Percentiles rank a stretch among this genome's conserved stretches.
These are phyloP conservation scores for Trichomycterus rosablanca DNA, from an alignment of 2,113 vertebrate species.

Conservation along the genomic window DNA sequence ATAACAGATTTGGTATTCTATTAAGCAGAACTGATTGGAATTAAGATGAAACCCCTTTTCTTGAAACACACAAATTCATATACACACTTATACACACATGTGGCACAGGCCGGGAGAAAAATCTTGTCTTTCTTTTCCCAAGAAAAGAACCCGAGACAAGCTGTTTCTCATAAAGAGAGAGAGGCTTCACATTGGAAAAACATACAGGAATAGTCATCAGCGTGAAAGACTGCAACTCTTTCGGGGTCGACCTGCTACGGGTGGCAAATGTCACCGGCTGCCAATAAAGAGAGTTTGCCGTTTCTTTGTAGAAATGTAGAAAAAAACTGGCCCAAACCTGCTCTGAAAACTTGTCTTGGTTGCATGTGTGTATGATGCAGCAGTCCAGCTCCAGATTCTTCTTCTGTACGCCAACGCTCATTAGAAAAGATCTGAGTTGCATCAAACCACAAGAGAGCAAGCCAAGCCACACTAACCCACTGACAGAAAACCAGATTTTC, in stretches of 20 bases:
- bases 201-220: slow-evolving; percentile 48
- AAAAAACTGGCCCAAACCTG: background rate
- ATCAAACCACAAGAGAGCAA: background rate
- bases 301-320: background rate
- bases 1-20: slow-evolving; percentile 40
- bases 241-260: slow-evolving; percentile 25
- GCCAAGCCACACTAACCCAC: slow-evolving; percentile 1
- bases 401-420: slow-evolving; percentile 10
- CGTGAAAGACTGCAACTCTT: slow-evolving; percentile 18
- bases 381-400: background rate
- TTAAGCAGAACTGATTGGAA: slow-evolving; percentile 43
- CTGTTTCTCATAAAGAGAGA: slow-evolving; percentile 50
- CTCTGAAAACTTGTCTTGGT: background rate
- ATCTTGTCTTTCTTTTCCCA: slow-evolving; percentile 38
- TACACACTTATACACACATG: slow-evolving; percentile 8
- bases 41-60: slow-evolving; percentile 26
- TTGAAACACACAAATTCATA: slow-evolving; percentile 22
- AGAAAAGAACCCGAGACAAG: slow-evolving; percentile 39
- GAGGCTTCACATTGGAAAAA: slow-evolving; percentile 43
- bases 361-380: background rate
- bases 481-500: slow-evolving; percentile 9
- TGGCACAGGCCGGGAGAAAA: slow-evolving; percentile 23
- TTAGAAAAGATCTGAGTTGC: slow-evolving; percentile 20
- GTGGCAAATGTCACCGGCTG: slow-evolving; percentile 36
- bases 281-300: slow-evolving; percentile 8